A percentile compares a stretch with the other conserved stretches of the same genome.
Conservation (phyloP, 2,113 vertebrate species). For the Pseudopipra pipra region DNA sequence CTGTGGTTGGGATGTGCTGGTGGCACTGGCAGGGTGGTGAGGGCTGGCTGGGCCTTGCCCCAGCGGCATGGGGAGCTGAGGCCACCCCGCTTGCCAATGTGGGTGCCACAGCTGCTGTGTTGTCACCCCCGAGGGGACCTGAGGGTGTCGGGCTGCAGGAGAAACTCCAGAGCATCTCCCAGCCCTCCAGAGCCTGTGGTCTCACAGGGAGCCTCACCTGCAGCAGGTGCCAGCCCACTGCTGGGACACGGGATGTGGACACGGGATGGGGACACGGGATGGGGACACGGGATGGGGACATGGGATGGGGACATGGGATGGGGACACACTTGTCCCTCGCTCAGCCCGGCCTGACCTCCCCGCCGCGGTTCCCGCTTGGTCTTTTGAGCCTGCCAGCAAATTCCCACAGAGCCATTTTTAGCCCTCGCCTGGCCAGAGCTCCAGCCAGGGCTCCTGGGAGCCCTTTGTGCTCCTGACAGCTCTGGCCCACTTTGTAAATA, state of each 20-base stretch:
- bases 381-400: slow-evolving; percentile 1
- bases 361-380: fast-evolving
- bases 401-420: slow-evolving; percentile 70
- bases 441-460: neutral
- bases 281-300: neutral
- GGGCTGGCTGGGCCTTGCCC: neutral
- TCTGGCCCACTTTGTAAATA: slow-evolving; percentile 17
- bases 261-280: fast-evolving
- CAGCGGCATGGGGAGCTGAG: fast-evolving
- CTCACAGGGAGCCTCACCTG: neutral
- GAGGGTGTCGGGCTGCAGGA: fast-evolving
- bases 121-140: neutral
- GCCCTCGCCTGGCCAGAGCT: slow-evolving; percentile 23
- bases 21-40: fast-evolving
- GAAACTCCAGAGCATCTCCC: neutral
- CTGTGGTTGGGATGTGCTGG: neutral
- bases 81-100: fast-evolving
- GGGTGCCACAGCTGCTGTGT: neutral
- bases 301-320: fast-evolving
- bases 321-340: neutral
- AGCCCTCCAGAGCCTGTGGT: fast-evolving
- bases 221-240: neutral
- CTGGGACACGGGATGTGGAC: neutral
- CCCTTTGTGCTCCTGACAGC: slow-evolving; percentile 17
- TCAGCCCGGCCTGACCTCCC: neutral